phyloP scores from a whole-genome alignment of 2,888 invertebrate species.

The Megastigmus dorsalis region DNA sequence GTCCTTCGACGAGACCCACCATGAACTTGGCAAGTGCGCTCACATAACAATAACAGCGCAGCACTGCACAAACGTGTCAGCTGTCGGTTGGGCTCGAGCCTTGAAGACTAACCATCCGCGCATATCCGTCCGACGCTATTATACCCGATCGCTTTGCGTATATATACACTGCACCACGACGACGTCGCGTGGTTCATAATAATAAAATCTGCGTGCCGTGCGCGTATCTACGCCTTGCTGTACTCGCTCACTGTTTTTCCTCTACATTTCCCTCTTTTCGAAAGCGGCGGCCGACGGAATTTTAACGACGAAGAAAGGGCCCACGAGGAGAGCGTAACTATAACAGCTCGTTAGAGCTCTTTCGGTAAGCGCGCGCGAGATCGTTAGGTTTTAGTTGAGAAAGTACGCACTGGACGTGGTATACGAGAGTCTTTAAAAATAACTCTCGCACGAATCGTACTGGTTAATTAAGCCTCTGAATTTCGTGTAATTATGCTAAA shows the following conservation, averaged over 20 bases:
- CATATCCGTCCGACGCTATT: background rate
- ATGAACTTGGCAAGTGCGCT: constrained; percentile 44
- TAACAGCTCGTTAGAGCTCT: constrained; percentile 4
- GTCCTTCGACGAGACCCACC: constrained; percentile 38
- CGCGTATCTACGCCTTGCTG: background rate
- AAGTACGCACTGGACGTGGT: too few relatives aligned
- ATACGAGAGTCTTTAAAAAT: too few relatives aligned
- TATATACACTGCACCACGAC: too few relatives aligned
- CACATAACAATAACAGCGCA: constrained; percentile 34
- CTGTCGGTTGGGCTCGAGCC: background rate
- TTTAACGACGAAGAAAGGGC: constrained; percentile 26
- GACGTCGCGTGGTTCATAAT: background rate
- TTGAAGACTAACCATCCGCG: background rate
- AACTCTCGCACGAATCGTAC: too few relatives aligned
- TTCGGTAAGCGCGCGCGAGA: too few relatives aligned
- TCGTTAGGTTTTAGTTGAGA: too few relatives aligned
- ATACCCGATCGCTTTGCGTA: background rate
- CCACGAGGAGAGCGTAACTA: background rate
- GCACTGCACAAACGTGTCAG: constrained; percentile 24
- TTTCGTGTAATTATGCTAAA: too few relatives aligned
- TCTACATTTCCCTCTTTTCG: background rate
- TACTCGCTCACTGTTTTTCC: background rate
- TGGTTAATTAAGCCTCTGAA: too few relatives aligned
- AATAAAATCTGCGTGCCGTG: constrained; percentile 19
- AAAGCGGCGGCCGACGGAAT: background rate